Evolutionary conservation across 2,888 invertebrate species (phyloP).

Genomic region (Dasypolia templi): DNA sequence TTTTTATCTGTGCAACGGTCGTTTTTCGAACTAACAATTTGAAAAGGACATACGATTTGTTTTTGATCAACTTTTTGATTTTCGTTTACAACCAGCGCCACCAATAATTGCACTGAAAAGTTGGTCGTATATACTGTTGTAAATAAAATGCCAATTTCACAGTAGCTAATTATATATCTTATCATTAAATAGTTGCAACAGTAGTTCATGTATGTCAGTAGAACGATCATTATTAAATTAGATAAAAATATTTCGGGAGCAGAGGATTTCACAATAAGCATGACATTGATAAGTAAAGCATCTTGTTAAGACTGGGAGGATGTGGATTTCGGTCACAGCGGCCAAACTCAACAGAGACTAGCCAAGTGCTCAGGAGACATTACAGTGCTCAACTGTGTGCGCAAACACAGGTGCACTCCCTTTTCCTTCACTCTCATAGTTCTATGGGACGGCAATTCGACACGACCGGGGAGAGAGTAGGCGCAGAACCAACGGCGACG

Average conservation of each 20-base stretch:
- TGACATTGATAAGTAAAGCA: not conserved
- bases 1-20: too few species aligned
- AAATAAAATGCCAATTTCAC: not conserved
- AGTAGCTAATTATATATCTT: not conserved
- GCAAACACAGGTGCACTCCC: too few species aligned
- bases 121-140: too few species aligned
- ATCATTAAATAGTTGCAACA: slow-evolving; percentile 13
- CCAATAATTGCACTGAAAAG: too few species aligned
- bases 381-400: too few species aligned
- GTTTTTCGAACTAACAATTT: too few species aligned
- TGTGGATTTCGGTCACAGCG: too few species aligned
- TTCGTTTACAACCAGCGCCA: too few species aligned
- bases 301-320: not conserved
- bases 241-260: slow-evolving; percentile 18
- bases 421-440: not conserved
- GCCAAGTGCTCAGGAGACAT: too few species aligned
- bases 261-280: slow-evolving; percentile 13
- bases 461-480: not conserved
- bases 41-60: too few species aligned
- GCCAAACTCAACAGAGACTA: not conserved
- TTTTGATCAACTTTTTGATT: too few species aligned
- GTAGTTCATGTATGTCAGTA: slow-evolving; percentile 22
- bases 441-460: not conserved
- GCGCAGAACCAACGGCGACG: too few species aligned
- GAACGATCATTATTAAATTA: not conserved